A percentile compares a stretch with the other conserved stretches of the same genome.
These are phyloP conservation scores for Pterocles gutturalis DNA, from an alignment of 2,113 vertebrate species.

Conservation along the genomic window DNA sequence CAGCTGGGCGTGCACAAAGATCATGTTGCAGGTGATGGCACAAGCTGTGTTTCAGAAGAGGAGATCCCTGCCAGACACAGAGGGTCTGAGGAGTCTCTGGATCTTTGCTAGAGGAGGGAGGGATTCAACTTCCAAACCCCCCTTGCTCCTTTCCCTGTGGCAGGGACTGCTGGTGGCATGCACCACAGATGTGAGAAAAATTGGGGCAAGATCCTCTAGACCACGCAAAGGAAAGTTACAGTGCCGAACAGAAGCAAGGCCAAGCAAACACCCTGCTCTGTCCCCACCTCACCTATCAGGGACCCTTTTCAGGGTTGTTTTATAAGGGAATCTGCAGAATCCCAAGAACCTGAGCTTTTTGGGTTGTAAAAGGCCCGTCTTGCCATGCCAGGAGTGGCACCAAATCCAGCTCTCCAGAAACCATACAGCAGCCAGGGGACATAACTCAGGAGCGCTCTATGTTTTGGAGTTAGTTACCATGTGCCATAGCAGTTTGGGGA, in stretches of 20 bases:
- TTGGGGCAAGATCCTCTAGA: not conserved
- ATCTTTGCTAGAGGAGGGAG: not conserved
- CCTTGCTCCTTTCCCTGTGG: not conserved
- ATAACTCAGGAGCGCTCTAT: rapidly evolving
- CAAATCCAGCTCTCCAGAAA: not conserved
- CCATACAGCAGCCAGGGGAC: not conserved
- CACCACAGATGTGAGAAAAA: not conserved
- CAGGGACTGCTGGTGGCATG: not conserved
- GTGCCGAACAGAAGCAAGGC: not conserved
- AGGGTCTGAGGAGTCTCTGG: not conserved
- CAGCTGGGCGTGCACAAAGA: rapidly evolving
- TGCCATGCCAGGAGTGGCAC: not conserved
- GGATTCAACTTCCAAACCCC: not conserved
- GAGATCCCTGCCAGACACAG: not conserved
- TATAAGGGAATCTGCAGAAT: not conserved
- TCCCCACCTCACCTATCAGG: not conserved
- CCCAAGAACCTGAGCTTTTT: not conserved
- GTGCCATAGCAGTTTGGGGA: rapidly evolving
- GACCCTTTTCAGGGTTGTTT: not conserved
- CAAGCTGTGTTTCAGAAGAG: not conserved
- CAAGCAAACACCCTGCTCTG: not conserved
- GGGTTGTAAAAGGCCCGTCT: rapidly evolving
- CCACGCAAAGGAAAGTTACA: not conserved
- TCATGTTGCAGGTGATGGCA: not conserved
- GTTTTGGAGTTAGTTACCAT: not conserved